phyloP scores from a whole-genome alignment of 2,797 vertebrate species.

The Botia kubotai region DNA sequence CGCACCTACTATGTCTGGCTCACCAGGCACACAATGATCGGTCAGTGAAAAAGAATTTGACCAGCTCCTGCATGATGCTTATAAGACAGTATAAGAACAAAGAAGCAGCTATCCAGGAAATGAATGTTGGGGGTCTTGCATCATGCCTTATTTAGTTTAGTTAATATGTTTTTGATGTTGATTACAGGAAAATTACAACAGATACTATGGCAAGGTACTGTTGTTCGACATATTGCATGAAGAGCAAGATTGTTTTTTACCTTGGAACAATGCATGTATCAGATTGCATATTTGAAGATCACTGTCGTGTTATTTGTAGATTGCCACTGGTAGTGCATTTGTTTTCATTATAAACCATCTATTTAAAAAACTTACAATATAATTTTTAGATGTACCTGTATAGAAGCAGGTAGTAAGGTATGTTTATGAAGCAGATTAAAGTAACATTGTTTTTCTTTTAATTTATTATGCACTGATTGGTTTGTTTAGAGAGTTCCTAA shows the following conservation, averaged over 20 bases:
- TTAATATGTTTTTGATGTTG: neutral
- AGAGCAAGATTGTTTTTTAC: constrained; percentile 33
- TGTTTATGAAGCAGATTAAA: constrained; percentile 23
- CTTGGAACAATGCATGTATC: constrained; percentile 17
- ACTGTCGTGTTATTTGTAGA: neutral
- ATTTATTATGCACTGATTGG: neutral
- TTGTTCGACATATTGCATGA: constrained; percentile 25
- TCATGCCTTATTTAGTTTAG: neutral
- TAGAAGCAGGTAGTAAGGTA: neutral
- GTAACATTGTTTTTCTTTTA: neutral
- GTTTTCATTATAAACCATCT: neutral
- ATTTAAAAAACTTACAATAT: neutral
- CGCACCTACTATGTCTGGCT: constrained; percentile 60
- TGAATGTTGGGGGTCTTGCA: neutral
- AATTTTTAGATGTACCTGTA: constrained; percentile 12
- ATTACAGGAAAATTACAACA: constrained; percentile 1
- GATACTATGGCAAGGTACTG: too few relatives aligned
- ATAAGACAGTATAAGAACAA: neutral
- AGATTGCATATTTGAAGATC: neutral
- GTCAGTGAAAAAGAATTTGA: constrained; percentile 69
- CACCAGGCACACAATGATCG: constrained; percentile 61
- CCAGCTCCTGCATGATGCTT: neutral
- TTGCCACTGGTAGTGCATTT: constrained; percentile 4
- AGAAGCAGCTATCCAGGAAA: neutral
- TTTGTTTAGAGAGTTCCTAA: constrained; percentile 14